These are phyloP conservation scores for Metaphire vulgaris DNA, from an alignment of 1,140 invertebrate genomes.

Conservation along the genomic window DNA sequence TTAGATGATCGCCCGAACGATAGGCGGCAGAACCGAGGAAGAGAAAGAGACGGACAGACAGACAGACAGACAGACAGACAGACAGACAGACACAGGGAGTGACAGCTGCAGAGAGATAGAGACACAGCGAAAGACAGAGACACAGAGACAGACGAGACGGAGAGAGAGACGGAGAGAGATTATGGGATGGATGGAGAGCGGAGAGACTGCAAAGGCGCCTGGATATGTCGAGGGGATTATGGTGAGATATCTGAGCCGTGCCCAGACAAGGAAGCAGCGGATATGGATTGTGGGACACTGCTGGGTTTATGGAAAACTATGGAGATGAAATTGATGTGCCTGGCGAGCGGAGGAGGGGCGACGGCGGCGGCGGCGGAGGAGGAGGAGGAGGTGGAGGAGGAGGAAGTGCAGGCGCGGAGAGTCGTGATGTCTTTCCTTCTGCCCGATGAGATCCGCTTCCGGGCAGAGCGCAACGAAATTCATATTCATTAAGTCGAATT, in stretches of 20 bases:
- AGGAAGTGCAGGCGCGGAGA: too few relatives aligned
- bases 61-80: background rate
- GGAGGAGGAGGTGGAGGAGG: background rate
- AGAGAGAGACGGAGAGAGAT: background rate
- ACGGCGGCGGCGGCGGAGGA: too few relatives aligned
- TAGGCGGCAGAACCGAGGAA: background rate
- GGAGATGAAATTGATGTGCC: background rate
- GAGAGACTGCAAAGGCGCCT: too few relatives aligned
- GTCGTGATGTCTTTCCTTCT: too few relatives aligned
- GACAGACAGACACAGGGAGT: background rate
- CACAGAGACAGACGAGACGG: background rate
- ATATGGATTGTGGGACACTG: too few relatives aligned
- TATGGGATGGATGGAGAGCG: background rate
- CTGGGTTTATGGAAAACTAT: background rate
- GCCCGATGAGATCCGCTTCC: background rate
- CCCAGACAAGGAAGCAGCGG: too few relatives aligned
- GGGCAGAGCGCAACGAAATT: background rate
- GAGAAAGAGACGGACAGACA: background rate
- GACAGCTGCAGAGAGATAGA: background rate
- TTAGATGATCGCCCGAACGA: too few relatives aligned
- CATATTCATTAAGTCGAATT: background rate
- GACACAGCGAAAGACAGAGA: background rate
- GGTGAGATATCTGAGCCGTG: too few relatives aligned
- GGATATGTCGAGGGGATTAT: too few relatives aligned
- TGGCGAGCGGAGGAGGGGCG: too few relatives aligned